These are phyloP conservation scores for Drosophila kurseongensis DNA, from an alignment of 1,140 invertebrate genomes.

Conservation along the genomic window DNA sequence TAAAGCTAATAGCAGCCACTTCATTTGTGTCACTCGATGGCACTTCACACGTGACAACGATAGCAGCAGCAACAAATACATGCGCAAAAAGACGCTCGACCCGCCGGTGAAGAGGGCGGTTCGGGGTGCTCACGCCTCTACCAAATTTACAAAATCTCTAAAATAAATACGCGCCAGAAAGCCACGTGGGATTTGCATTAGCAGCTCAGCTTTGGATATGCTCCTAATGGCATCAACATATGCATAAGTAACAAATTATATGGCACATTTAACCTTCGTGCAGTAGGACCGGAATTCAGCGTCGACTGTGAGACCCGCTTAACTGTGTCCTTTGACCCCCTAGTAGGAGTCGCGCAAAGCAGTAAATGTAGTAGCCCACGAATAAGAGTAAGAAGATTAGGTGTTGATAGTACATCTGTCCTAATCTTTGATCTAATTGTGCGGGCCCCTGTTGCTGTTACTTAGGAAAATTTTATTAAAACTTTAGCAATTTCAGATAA, in stretches of 20 bases:
- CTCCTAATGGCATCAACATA: slow-evolving; percentile 49
- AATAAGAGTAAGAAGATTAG: neutral
- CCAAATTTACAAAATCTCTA: slow-evolving; percentile 69
- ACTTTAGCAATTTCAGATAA: neutral
- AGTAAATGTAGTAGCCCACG: neutral
- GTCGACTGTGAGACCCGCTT: neutral
- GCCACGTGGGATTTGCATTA: slow-evolving; percentile 74
- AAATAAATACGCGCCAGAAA: slow-evolving; percentile 62
- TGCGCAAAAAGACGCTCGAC: slow-evolving; percentile 51
- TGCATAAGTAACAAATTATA: slow-evolving; percentile 57
- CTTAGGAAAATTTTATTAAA: neutral
- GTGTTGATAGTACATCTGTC: neutral
- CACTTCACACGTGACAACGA: slow-evolving; percentile 79
- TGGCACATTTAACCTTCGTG: slow-evolving; percentile 47
- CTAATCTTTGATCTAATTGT: slow-evolving; percentile 29
- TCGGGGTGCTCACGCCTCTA: slow-evolving; percentile 9
- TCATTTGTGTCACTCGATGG: slow-evolving; percentile 80
- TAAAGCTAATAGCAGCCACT: slow-evolving; percentile 81
- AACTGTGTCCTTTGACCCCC: neutral
- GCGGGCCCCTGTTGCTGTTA: neutral
- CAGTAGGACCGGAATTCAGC: slow-evolving; percentile 14
- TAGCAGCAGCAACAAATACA: slow-evolving; percentile 48
- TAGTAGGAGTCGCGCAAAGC: slow-evolving; percentile 13
- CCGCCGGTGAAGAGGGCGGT: slow-evolving; percentile 1
- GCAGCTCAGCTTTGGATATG: slow-evolving; percentile 22